Percentiles rank a stretch among this genome's conserved stretches.
Conservation (phyloP, 2,888 invertebrate species). For the Brachyptera risi region DNA sequence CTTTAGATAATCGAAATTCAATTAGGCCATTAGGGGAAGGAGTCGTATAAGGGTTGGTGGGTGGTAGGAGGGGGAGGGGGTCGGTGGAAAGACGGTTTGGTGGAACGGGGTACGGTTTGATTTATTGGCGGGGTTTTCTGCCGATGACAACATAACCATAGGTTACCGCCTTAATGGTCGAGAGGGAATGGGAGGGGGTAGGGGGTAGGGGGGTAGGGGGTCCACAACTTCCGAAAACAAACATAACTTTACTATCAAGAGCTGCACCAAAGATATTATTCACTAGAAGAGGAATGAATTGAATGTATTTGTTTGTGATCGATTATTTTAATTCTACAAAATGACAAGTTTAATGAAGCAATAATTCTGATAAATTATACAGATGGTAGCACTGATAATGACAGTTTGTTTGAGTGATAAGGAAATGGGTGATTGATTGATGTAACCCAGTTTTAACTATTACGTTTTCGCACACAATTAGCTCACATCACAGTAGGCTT, state of each 20-base stretch:
- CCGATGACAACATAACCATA: slow-evolving; percentile 32
- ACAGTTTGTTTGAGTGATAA: no score
- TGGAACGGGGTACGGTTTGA: slow-evolving; percentile 28
- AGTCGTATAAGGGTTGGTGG: slow-evolving; percentile 27
- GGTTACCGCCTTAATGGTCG: slow-evolving; percentile 29
- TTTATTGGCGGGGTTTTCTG: slow-evolving; percentile 29
- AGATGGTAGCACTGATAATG: no score
- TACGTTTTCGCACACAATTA: no score
- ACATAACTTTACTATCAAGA: slow-evolving; percentile 27
- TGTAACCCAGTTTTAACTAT: no score
- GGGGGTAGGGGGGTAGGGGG: background rate
- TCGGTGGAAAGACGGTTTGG: slow-evolving; percentile 9
- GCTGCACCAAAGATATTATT: slow-evolving; percentile 17
- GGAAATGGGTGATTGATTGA: no score
- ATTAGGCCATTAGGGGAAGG: slow-evolving; percentile 43
- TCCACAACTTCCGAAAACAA: slow-evolving; percentile 23
- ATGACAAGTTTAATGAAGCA: no score
- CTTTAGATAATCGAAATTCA: slow-evolving; percentile 46
- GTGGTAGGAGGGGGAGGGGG: slow-evolving; percentile 14
- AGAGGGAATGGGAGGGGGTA: background rate
- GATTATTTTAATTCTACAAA: background rate
- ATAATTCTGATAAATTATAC: no score
- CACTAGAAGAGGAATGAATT: slow-evolving; percentile 19
- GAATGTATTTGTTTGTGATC: slow-evolving; percentile 7
- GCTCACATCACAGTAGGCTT: no score